These are phyloP conservation scores for Sebastes umbrosus DNA, from an alignment of 2,797 vertebrate species.

Conservation along the genomic window DNA sequence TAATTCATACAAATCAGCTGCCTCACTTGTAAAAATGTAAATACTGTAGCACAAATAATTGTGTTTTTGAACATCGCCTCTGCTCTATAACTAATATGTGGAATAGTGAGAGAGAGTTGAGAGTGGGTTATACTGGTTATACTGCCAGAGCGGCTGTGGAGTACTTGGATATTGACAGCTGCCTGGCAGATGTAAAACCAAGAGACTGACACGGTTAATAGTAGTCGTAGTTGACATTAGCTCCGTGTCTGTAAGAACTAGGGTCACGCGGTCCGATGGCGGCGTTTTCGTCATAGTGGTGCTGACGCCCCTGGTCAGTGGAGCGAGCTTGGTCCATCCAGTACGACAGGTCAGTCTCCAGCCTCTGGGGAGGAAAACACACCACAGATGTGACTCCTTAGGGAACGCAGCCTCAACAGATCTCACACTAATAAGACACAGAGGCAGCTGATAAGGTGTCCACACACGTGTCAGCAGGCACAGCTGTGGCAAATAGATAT, in stretches of 20 bases:
- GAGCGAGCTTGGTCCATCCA: slow-evolving; percentile 88
- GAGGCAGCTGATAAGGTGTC: slow-evolving; percentile 32
- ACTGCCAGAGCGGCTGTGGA: not conserved
- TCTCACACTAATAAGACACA: not conserved
- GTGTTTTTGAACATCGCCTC: not conserved
- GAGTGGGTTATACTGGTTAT: not conserved
- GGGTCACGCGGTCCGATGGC: slow-evolving; percentile 84
- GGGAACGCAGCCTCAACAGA: not conserved
- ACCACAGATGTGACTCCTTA: slow-evolving; percentile 9
- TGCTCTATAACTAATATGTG: not conserved
- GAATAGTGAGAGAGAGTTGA: not conserved
- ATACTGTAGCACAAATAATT: not conserved
- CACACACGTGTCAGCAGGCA: not conserved
- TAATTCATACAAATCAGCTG: not conserved
- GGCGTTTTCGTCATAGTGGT: slow-evolving; percentile 93
- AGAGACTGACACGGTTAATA: slow-evolving; percentile 75
- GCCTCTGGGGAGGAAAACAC: slow-evolving; percentile 82
- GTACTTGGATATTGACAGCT: not conserved
- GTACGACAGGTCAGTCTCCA: slow-evolving; percentile 91
- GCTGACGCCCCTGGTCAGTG: slow-evolving; percentile 88
- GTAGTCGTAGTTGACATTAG: slow-evolving; percentile 94
- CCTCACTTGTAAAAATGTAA: not conserved
- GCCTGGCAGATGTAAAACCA: not conserved
- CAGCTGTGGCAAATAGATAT: not conserved
- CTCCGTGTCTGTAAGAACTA: slow-evolving; percentile 85